phyloP scores from a whole-genome alignment of 2,797 vertebrate species.

The Gallinago solitaria region DNA sequence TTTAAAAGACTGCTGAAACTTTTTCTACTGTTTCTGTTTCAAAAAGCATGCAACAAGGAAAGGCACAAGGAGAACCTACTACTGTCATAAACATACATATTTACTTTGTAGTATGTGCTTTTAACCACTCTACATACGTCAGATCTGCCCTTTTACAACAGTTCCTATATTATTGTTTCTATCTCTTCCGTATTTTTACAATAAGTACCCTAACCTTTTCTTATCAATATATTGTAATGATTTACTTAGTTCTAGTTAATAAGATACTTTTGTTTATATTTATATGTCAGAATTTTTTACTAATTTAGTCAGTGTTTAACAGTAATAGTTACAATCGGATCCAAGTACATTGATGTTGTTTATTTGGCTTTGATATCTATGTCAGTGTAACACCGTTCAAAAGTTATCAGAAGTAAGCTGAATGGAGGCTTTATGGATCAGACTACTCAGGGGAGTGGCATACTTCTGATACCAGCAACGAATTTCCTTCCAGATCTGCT shows the following conservation, averaged over 20 bases:
- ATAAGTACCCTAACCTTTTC: neutral
- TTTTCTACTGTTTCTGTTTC: neutral
- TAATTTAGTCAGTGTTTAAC: constrained; percentile 24
- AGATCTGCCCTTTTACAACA: neutral
- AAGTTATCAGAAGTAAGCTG: neutral
- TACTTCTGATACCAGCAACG: neutral
- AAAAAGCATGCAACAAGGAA: neutral
- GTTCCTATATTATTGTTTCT: neutral
- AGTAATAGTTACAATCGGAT: neutral
- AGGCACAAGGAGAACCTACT: neutral
- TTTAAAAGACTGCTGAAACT: neutral
- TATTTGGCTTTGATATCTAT: neutral
- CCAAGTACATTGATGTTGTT: neutral
- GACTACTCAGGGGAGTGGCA: neutral
- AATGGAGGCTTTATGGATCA: neutral
- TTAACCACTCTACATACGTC: neutral
- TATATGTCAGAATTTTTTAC: neutral
- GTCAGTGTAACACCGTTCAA: neutral
- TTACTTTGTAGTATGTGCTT: neutral
- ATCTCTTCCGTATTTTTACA: neutral
- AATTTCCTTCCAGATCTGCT: neutral
- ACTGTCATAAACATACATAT: neutral
- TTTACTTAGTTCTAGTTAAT: constrained; percentile 46
- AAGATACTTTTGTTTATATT: neutral
- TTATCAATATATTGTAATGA: constrained; percentile 30